phyloP scores from a whole-genome alignment of 2,888 invertebrate species.

The Napeogenes inachia region DNA sequence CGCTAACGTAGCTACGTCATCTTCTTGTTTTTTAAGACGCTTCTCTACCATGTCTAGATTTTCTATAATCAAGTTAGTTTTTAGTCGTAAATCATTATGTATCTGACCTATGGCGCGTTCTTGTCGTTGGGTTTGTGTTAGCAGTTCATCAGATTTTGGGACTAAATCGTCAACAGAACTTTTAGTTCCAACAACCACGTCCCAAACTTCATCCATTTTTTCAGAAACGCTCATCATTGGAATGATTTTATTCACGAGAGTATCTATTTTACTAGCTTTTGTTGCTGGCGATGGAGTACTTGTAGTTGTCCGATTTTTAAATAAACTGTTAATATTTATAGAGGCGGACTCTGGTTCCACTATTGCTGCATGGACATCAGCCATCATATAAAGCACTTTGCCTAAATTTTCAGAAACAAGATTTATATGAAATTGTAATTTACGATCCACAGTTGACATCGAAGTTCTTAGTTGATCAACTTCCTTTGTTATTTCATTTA shows the following conservation, averaged over 20 bases:
- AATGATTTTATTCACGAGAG: slow-evolving; percentile 87
- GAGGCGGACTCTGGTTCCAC: slow-evolving; percentile 83
- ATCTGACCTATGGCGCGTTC: slow-evolving; percentile 92
- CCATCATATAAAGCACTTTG: slow-evolving; percentile 86
- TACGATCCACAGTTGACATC: slow-evolving; percentile 87
- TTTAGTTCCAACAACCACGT: slow-evolving; percentile 92
- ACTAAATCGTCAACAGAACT: slow-evolving; percentile 90
- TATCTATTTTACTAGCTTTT: slow-evolving; percentile 86
- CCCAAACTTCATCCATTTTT: slow-evolving; percentile 95
- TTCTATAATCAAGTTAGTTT: slow-evolving; percentile 91
- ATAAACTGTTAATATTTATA: slow-evolving; percentile 70
- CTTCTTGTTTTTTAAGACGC: slow-evolving; percentile 89
- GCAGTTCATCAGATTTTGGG: slow-evolving; percentile 90
- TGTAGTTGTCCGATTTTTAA: slow-evolving; percentile 76
- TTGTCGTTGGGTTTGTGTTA: slow-evolving; percentile 91
- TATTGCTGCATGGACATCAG: slow-evolving; percentile 89
- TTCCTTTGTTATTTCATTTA: slow-evolving; percentile 88
- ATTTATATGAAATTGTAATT: slow-evolving; percentile 90
- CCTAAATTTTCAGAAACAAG: slow-evolving; percentile 89
- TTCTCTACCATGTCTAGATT: slow-evolving; percentile 92
- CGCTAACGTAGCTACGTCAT: slow-evolving; percentile 86
- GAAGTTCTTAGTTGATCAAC: slow-evolving; percentile 86
- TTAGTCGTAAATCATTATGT: slow-evolving; percentile 86
- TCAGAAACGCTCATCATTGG: slow-evolving; percentile 91
- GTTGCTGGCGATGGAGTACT: slow-evolving; percentile 77